Conservation (phyloP, 35 echinoderm and acorn worm genomes). For the Heliocidaris erythrogramma region DNA sequence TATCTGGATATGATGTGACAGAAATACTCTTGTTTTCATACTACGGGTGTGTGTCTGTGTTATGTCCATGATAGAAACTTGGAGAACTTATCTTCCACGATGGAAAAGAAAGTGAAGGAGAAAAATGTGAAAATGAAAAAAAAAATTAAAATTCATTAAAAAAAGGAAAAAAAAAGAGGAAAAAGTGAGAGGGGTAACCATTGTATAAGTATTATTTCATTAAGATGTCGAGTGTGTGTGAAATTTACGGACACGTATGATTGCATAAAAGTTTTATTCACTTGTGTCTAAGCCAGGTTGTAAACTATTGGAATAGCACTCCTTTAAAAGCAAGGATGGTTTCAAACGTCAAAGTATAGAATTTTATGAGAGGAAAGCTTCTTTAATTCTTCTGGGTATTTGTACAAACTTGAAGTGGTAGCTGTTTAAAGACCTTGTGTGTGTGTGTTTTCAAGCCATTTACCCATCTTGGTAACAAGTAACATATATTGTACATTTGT, state of each 20-base stretch:
- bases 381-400: slow-evolving; percentile 5
- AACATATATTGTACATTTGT: slow-evolving; percentile 39
- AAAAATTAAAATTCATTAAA: background rate
- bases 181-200: background rate
- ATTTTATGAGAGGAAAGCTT: slow-evolving; percentile 12
- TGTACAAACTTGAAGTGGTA: slow-evolving; percentile 31
- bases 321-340: background rate
- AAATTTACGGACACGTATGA: slow-evolving; percentile 40
- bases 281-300: background rate
- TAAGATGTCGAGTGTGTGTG: slow-evolving; percentile 46
- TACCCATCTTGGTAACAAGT: slow-evolving; percentile 18
- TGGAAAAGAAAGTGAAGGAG: background rate
- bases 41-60: slow-evolving; percentile 25
- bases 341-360: slow-evolving; percentile 28
- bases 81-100: slow-evolving; percentile 26
- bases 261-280: slow-evolving; percentile 32
- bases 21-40: slow-evolving; percentile 13
- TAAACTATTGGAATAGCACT: slow-evolving; percentile 31
- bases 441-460: slow-evolving; percentile 38
- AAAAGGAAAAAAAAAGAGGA: background rate
- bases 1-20: slow-evolving; percentile 1
- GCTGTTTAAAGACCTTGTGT: slow-evolving; percentile 36
- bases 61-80: background rate
- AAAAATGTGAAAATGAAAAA: background rate
- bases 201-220: slow-evolving; percentile 51